Conservation (phyloP, 2,797 vertebrate species). For the Sorex maritimensis region DNA sequence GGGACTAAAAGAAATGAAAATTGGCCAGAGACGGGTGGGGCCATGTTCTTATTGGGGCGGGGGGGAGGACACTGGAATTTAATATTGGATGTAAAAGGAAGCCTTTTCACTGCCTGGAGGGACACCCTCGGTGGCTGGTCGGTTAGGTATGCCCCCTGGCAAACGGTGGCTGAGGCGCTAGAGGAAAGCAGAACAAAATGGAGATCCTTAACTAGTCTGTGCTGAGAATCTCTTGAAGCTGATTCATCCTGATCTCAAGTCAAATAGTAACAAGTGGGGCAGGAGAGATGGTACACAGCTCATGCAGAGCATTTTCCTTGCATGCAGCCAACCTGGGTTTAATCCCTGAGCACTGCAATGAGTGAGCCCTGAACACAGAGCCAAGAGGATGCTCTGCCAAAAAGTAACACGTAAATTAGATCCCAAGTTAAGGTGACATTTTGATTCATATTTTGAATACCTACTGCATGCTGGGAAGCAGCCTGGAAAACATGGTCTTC, state of each 20-base stretch:
- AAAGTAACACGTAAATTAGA: not conserved
- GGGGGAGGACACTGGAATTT: not conserved
- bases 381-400: too few species aligned
- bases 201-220: not conserved
- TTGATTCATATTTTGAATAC: constrained; percentile 28
- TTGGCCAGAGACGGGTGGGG: not conserved
- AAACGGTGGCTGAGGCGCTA: not conserved
- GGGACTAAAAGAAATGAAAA: not conserved
- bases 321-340: too few species aligned
- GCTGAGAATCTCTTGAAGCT: too few species aligned
- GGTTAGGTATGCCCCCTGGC: not conserved
- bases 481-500: not conserved
- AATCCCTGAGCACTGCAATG: too few species aligned
- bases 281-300: too few species aligned
- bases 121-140: not conserved
- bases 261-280: too few species aligned
- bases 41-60: not conserved
- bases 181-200: not conserved
- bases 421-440: constrained; percentile 28
- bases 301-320: too few species aligned
- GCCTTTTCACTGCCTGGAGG: not conserved
- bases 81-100: not conserved
- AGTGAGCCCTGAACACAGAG: too few species aligned
- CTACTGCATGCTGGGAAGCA: not conserved
- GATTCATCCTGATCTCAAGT: too few species aligned